Base-by-base conservation (phyloP, 2,113 vertebrate genomes). In the Chamaea fasciata region DNA sequence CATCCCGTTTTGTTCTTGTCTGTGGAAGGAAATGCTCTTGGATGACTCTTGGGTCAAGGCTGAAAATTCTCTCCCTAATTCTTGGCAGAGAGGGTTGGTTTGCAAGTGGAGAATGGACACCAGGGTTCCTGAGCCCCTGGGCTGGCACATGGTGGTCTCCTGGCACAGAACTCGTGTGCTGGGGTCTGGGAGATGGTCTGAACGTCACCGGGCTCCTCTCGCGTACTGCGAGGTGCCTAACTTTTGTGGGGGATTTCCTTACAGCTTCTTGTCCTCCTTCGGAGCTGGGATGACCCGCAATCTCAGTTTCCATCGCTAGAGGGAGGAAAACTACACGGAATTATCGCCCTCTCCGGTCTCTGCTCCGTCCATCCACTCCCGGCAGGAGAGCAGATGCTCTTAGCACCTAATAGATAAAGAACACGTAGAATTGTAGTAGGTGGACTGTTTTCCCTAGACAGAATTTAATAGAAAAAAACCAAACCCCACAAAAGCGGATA, bases 301-400 rank as follows among this genome's bases (percentile, higher is more conserved):
- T 98, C 87, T 97, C 91, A 7, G 11, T 68, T 95, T 95, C 59
- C 6, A 93, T 94, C 98, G 94, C 98, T 95, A 98, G 98, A 98
- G 98, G 98, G 98, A 97, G 98, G 50, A 56, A 98, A 96, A 98
- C 97, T 98, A 98, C 98, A 92, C 78, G 91, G 87, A 98, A 98
- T 98, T 97, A 27, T 21, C 81, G 9, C 19, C 14, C 22, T 33
- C 52, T 50, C 39, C 2, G 0, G 2, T 39, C 24, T 57, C 7
- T 28, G 5, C 24, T 52, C 20, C 0, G 2, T 27, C 20, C 10
- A 1, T 18, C 44, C 0, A 8, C 52, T 37, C 24, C 60, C 21
- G 39, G n/a, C 47, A 39, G 24, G 77, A 50, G 41, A 46, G 13
- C 37, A 7, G 53, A 47, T 4, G 15, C 24, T 86, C 23, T 71